Base-by-base conservation (phyloP, 2,888 invertebrate species). In the Apotomis betuletana region DNA sequence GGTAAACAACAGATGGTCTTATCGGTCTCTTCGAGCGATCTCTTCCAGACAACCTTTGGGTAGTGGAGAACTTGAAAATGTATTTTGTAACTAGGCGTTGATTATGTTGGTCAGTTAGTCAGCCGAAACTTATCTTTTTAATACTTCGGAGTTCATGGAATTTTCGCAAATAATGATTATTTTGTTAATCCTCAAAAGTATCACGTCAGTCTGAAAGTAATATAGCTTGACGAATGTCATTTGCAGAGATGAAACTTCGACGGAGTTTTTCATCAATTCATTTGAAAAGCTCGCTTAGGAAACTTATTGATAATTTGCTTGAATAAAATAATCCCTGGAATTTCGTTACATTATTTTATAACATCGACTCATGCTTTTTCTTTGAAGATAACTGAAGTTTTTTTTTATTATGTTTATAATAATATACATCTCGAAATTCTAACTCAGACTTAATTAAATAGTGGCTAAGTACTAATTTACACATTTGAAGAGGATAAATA, bases 261-360 rank as follows among this genome's bases (percentile, higher is more conserved):
- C 12, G n/a, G 51, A 69, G 58, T 52, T 63, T 70, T 63, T 58
- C 49, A 59, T 59, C 38, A 70, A 51, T n/a, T 70, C 58, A 58
- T 51, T 67, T 63, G 51, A 69, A 49, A 63, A 58, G 58, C 41
- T 58, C 63, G 10, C 46, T 38, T 51, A 54, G 41, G 6, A n/a
- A 58, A 5, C 27, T 64, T 63, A 58, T 41, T 63, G 41, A 38
- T 10, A 57, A 62, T 55, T 36, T 57, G 55, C 38, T 49, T 62
- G 44, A 36, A 38, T 62, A 41, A 55, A 62, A 62, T 44, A 38
- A 13, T 3, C 3, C 9, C 4, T 12, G 10, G 3, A 5, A 9
- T 13, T 15, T 5, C n/a, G 62, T 44, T 27, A 46, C 46, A 61
- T 46, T 61, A 46, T 10, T 61, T 61, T 61, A 3, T 36, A 9